Evolutionary conservation across 2,888 invertebrate species (phyloP), one percentile per base, ranked within the genome.

Genomic region (Oxystoma pomonae): DNA sequence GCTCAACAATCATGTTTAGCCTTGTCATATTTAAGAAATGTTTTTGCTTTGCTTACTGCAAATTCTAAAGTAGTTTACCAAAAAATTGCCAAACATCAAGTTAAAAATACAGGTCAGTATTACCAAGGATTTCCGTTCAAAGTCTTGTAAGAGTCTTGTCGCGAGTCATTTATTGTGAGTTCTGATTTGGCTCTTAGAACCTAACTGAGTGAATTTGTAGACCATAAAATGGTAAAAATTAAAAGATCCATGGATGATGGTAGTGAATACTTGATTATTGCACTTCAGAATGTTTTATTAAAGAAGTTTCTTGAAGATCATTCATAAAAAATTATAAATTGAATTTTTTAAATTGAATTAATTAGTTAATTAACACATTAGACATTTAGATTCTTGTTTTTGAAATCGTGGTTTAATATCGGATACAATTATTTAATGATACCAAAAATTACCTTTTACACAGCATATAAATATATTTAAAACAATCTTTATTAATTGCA

Each of bases 181-280:
- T 94, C 94, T 0, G 97, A 98, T 80, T 83, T 92, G 61, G 95
- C 95, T 0, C 80, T 98, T 64, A 86, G 96, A 69, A 91, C 96
- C 2, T 96, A 97, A 74, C 83, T 98, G 1, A 96, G 93, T 0
- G 98, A 98, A 81, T 98, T 98, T 80, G 82, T 93, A 58, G 98
- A 98, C 81, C 98, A 98, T 79, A 94, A 96, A 78, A 83, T 98
- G 71, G 87, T 97, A 2, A 91, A 89, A 78, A 87, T 87, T 62
- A 91, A 90, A 75, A 86, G 94, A 73, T 90, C 88, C 16, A 81
- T 83, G 21, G 95, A 95, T 77, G 95, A 95, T 78, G 95, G 94
- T 35, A 86, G 88, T 59, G 96, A 96, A 77, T 87, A 90, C 75
- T 82, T 96, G 35, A 76, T 85, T 19, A 92, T 96, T 77, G 93